phyloP scores from a whole-genome alignment of 1,140 invertebrate genomes.

The Caenorhabditis latens region DNA sequence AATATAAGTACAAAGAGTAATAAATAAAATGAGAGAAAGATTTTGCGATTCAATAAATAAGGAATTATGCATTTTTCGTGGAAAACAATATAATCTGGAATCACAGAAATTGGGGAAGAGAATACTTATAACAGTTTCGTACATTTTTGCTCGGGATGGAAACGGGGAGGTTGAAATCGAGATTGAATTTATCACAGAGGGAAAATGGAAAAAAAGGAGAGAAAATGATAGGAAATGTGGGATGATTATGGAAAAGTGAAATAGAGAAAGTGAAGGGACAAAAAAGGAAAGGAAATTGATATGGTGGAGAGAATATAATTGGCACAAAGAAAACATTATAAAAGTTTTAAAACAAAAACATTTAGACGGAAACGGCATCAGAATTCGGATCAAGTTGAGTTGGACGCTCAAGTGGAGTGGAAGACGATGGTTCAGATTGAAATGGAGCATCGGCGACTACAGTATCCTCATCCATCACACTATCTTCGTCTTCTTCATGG shows the following conservation, averaged over 20 bases:
- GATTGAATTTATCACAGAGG: constrained; percentile 21
- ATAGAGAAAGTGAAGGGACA: not conserved
- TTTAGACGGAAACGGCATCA: not conserved
- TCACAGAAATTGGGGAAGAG: constrained; percentile 1
- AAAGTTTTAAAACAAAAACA: not conserved
- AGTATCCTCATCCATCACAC: constrained; percentile 31
- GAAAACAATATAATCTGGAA: not conserved
- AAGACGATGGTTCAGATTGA: too few relatives aligned
- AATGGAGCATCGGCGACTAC: not conserved
- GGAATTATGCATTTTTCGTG: not conserved
- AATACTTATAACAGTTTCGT: not conserved
- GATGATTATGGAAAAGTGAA: not conserved
- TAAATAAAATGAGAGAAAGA: not conserved
- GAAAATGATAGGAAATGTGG: constrained; percentile 8
- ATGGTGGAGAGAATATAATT: constrained; percentile 8
- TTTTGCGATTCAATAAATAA: constrained; percentile 22
- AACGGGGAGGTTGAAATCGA: not conserved
- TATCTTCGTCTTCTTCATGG: constrained; percentile 49
- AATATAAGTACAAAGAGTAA: not conserved
- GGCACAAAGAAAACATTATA: not conserved
- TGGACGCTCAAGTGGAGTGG: not conserved
- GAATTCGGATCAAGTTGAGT: constrained; percentile 27
- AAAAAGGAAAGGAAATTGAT: not conserved
- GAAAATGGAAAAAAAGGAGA: not conserved
- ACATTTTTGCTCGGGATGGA: not conserved